Evolutionary conservation across 2,797 vertebrate genomes (phyloP), one percentile per base, ranked within the genome.

Genomic region (Chromis chromis): DNA sequence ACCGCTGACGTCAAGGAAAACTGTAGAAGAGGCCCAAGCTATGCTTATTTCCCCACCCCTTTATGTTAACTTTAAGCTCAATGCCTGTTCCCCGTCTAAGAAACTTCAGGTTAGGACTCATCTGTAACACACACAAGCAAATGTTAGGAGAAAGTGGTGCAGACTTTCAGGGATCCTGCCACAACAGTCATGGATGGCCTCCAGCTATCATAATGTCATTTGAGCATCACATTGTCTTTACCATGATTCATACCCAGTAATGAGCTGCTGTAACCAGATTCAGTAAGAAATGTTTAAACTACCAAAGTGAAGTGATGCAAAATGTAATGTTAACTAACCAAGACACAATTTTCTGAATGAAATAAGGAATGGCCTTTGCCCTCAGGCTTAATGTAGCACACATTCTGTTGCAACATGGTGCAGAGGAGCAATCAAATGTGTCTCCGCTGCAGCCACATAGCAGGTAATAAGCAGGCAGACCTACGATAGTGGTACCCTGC

Each of bases 91-190:
- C n/a, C 65, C 80, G 25, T 11, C 68, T 6, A 56, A 74, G 62
- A 81, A 48, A 27, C 77, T 70, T 36, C 81, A 91, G 89, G 90
- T 91, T 58, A 73, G 78, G 17, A 57, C 6, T 22, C 28, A 36
- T 11, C 33, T 36, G 33, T 36, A 17, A 42, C 14, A 42, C 14
- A 42, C 39, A 42, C 33, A 36, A 2, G 33, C 33, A 36, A 12
- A 36, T 10, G 33, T 12, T 36, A 7, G 33, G 33, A 12, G 10
- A 36, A 36, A 36, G 10, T 36, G 33, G 10, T 36, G 33, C 33
- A 17, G 40, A 42, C 40, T 6, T 42, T 42, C 4, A 17, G 14
- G 16, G 40, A 42, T 42, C 3, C 4, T 42, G 14, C 40, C 14
- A 5, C 5, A 46, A 9, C 19, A 21, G 44, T 17, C 17, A 17